Conservation (phyloP, 2,797 vertebrate genomes). For the Lophotriccus pileatus region DNA sequence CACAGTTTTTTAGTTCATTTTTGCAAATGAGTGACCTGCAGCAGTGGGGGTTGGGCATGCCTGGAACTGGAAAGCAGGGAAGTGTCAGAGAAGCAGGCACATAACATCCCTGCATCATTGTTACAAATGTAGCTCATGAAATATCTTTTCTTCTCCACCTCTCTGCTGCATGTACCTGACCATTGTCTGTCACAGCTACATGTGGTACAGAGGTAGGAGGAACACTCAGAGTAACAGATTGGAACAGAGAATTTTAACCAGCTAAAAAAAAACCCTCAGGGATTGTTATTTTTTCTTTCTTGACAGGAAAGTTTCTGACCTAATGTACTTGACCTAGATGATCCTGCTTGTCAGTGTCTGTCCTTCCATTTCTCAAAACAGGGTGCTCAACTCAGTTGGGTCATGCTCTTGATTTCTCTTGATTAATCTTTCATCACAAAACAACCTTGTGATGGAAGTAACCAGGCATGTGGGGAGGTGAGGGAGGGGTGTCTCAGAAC, state of each 20-base stretch:
- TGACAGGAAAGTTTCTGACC: background rate
- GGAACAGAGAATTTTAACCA: background rate
- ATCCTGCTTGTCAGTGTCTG: background rate
- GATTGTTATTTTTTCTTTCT: background rate
- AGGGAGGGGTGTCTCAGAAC: background rate
- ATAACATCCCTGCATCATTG: background rate
- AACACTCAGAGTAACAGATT: background rate
- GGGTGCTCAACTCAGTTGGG: background rate
- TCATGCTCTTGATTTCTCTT: background rate
- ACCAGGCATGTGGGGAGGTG: background rate
- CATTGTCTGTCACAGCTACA: background rate
- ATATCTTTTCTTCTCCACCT: background rate
- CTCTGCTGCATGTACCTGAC: background rate
- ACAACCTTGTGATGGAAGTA: background rate
- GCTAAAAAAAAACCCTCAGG: background rate
- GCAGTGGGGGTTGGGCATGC: background rate
- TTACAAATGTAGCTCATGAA: background rate
- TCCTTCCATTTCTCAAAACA: background rate
- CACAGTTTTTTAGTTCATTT: conserved; percentile 1
- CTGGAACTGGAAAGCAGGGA: background rate
- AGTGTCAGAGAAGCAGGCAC: background rate
- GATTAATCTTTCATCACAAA: background rate
- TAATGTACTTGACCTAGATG: background rate
- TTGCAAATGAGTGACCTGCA: background rate
- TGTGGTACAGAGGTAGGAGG: background rate